Evolutionary conservation across 2,113 vertebrate genomes (phyloP).

Genomic region (Serilophus lunatus): DNA sequence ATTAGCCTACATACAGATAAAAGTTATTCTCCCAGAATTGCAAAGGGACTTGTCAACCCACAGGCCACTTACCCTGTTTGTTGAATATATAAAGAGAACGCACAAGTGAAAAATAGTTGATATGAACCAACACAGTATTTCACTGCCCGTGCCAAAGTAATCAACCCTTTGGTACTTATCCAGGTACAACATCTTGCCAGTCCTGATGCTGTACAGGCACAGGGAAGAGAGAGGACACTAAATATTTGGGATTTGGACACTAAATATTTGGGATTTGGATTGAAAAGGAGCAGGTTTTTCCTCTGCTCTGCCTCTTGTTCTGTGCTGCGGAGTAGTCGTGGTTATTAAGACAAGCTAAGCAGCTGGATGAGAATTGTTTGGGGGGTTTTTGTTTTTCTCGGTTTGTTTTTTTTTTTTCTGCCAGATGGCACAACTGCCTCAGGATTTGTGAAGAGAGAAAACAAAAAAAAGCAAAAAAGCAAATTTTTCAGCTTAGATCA

Average conservation of each 20-base stretch:
- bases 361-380: not conserved
- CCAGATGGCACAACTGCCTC: not conserved
- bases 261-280: fast-evolving
- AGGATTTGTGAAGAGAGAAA: not conserved
- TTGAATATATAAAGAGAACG: not conserved
- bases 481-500: not conserved
- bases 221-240: fast-evolving
- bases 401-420: not conserved
- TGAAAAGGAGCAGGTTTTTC: fast-evolving
- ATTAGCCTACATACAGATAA: not conserved
- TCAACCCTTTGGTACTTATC: fast-evolving
- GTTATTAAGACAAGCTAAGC: not conserved
- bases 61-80: not conserved
- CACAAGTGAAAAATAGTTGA: not conserved
- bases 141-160: fast-evolving
- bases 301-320: not conserved
- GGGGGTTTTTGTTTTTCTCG: too few relatives aligned
- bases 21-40: not conserved
- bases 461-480: not conserved
- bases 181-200: fast-evolving
- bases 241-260: not conserved
- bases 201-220: fast-evolving
- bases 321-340: fast-evolving
- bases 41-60: not conserved
- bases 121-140: not conserved